Conservation (phyloP, 2,888 invertebrate genomes). For the Chouioia cunea region DNA sequence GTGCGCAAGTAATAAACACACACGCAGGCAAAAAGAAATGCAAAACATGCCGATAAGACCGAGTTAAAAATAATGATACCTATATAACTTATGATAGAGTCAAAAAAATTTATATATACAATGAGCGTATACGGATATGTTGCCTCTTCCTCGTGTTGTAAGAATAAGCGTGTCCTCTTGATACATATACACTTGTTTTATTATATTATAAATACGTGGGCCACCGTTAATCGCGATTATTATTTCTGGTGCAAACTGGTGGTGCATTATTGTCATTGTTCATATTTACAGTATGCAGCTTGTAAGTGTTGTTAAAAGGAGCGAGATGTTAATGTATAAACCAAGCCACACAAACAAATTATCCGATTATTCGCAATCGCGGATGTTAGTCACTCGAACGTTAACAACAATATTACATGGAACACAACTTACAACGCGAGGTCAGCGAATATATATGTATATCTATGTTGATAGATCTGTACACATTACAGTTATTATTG, state of each 20-base stretch:
- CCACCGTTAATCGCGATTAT: no score
- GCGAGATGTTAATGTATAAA: slow-evolving; percentile 2
- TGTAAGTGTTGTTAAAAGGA: slow-evolving; percentile 1
- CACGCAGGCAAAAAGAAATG: background rate
- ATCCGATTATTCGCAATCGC: slow-evolving; percentile 53
- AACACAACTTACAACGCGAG: slow-evolving; percentile 64
- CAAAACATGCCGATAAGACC: slow-evolving; percentile 12
- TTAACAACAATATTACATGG: slow-evolving; percentile 52
- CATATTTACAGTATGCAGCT: background rate
- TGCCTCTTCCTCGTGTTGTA: slow-evolving; percentile 63
- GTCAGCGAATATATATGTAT: slow-evolving; percentile 52
- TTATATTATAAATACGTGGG: no score
- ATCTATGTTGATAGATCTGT: no score
- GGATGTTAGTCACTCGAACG: slow-evolving; percentile 60
- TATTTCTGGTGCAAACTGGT: no score
- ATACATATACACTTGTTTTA: no score
- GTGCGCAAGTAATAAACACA: slow-evolving; percentile 34
- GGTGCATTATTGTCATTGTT: slow-evolving; percentile 10
- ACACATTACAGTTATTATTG: slow-evolving; percentile 27
- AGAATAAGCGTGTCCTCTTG: slow-evolving; percentile 56
- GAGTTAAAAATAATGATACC: slow-evolving; percentile 45
- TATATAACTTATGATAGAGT: slow-evolving; percentile 41
- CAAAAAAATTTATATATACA: slow-evolving; percentile 56
- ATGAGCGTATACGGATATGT: slow-evolving; percentile 50
- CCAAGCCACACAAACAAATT: slow-evolving; percentile 39